These are phyloP conservation scores for Eulithis prunata DNA, from an alignment of 2,888 invertebrate genomes.

Conservation along the genomic window DNA sequence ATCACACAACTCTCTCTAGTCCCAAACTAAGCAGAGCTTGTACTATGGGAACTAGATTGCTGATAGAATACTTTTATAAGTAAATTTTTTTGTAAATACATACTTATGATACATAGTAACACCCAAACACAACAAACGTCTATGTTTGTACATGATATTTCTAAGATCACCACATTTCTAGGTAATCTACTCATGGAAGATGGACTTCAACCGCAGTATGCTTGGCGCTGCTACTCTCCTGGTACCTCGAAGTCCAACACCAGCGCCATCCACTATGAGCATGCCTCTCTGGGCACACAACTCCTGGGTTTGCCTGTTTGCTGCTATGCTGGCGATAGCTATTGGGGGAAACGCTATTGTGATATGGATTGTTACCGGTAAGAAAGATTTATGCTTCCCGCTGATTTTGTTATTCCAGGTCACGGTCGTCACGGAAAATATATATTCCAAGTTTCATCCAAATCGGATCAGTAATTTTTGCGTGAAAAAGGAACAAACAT, in stretches of 20 bases:
- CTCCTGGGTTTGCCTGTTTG: conserved; percentile 90
- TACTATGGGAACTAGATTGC: too few relatives aligned
- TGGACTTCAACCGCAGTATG: conserved; percentile 78
- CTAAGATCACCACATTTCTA: conserved; percentile 37
- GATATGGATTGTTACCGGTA: conserved; percentile 96
- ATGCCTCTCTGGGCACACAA: conserved; percentile 87
- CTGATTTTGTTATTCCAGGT: too few relatives aligned
- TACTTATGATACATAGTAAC: too few relatives aligned
- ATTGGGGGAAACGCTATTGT: conserved; percentile 95
- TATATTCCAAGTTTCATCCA: too few relatives aligned
- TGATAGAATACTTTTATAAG: too few relatives aligned
- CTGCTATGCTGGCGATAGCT: conserved; percentile 90
- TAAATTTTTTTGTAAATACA: too few relatives aligned
- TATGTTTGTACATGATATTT: neutral
- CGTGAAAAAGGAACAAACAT: too few relatives aligned
- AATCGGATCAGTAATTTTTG: too few relatives aligned
- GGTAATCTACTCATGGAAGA: conserved; percentile 81
- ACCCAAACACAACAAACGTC: too few relatives aligned
- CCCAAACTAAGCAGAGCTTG: too few relatives aligned
- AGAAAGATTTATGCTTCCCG: conserved; percentile 44
- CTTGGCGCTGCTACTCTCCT: conserved; percentile 72
- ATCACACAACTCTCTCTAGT: too few relatives aligned
- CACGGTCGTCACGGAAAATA: too few relatives aligned
- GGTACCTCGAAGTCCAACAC: conserved; percentile 65
- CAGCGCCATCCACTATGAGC: conserved; percentile 55